Evolutionary conservation across 2,113 vertebrate genomes (phyloP), one percentile per base, ranked within the genome.

Genomic region (Eptatretus burgeri): DNA sequence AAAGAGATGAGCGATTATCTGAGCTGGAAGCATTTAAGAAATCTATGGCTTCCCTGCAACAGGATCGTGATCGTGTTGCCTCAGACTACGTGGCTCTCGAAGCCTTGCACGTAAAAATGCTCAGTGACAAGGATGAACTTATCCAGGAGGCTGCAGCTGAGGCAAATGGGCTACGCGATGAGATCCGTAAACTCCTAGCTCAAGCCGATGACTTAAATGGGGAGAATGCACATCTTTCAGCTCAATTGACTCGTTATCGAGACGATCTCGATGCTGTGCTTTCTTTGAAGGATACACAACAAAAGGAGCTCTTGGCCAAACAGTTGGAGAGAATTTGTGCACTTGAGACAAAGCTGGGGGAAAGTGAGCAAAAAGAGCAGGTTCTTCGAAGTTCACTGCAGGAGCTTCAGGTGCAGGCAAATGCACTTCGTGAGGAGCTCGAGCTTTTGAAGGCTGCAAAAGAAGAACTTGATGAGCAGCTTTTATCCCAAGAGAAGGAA

Each of bases 131-230:
- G 71, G 91, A 98, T 49, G 72, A 73, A 41, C 71, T 95, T 52
- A 95, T 95, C 66, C 89, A 94, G 52, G 91, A 98, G 65, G 82
- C 83, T 8, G 91, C 89, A 9, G 66, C 76, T 9, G 91, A 98
- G 71, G 93, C 82, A 70, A 95, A 93, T 68, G 71, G 77, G 63
- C 72, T 98, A 56, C 84, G 81, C 69, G 84, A 87, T 66, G 81
- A 94, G 70, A 75, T 91, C 5, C 76, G 87, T 67, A 70, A 70
- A 51, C 77, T 88, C 66, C 77, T 80, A 64, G 75, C 75, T 68
- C 80, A 67, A 67, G 73, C 82, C 68, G 91, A 98, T 17, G 91
- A 98, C 72, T 76, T 93, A 62, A 76, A 89, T 62, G 81, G 88
- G 1, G 83, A 93, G 70, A 88, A 84, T 63, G 86, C 83, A 68